Base-by-base conservation (phyloP, 2,797 vertebrate genomes). In the Psittacula echo region DNA sequence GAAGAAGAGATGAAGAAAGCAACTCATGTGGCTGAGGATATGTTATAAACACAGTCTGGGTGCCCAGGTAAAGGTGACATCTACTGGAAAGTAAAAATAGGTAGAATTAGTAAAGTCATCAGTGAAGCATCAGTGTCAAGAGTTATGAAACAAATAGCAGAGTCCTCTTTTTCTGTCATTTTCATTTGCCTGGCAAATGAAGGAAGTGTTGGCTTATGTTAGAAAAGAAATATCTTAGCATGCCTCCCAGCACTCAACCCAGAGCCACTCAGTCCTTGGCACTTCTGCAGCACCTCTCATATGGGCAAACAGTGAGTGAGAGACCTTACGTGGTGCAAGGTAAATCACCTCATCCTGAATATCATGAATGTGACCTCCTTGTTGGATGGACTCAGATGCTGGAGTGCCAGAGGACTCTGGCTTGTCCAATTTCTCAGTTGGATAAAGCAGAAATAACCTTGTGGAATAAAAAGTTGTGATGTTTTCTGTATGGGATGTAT, bases 311-410 rank as follows among this genome's bases (percentile, higher is more conserved):
- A 4, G 0, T 7, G 68, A 19, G 37, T 24, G 67, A 87, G 56
- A 85, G 16, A 37, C 27, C 26, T 71, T 53, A 0, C 15, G 64
- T 53, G 39, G 22, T 45, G 30, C 30, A 37, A 75, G 58, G 37
- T 51, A 37, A 80, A 62, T 48, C 67, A 20, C 3, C 0, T 42
- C 51, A 30, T 1, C 24, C 60, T 26, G 34, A 68, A 1, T 29
- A 39, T 14, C 44, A 9, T 2, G 22, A 48, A 7, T 0, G 0
- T 11, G 29, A 7, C 13, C 34, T 30, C 62, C 12, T 27, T 41
- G 21, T 4, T 71, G 92, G 54, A 42, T 32, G 37, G 48, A 39
- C 27, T 71, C 16, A 0, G 64, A n/a, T 81, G 53, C 41, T 73
- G 45, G 18, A 51, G 21, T 32, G 70, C 50, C 50, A 58, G 65